Evolutionary conservation across 1,140 invertebrate species (phyloP).

Genomic region (Pseudomyrmex sp.): DNA sequence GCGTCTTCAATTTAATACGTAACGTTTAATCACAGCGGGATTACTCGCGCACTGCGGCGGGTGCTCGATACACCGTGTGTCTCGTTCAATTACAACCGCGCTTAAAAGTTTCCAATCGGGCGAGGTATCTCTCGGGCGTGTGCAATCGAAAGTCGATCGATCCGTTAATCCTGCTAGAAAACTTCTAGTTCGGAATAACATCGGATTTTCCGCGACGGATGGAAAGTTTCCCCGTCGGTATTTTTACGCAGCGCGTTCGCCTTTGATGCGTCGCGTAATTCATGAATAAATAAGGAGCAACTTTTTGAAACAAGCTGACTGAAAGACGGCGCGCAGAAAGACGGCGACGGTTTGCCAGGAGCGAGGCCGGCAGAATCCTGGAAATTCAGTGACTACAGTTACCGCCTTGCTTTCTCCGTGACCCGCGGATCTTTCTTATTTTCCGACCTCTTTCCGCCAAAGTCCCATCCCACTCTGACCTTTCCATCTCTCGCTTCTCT

Average conservation of each 20-base stretch:
- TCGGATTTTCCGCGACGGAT: slow-evolving; percentile 35
- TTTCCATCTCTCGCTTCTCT: background rate
- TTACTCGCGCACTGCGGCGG: slow-evolving; percentile 30
- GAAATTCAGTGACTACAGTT: slow-evolving; percentile 58
- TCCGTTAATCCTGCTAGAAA: slow-evolving; percentile 19
- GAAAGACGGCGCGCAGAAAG: slow-evolving; percentile 21
- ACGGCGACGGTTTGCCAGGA: slow-evolving; percentile 19
- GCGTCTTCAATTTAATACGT: slow-evolving; percentile 9
- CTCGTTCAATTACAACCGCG: slow-evolving; percentile 41
- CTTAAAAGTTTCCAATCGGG: slow-evolving; percentile 41
- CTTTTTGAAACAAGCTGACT: slow-evolving; percentile 62
- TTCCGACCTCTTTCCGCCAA: slow-evolving; percentile 40
- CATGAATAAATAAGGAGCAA: slow-evolving; percentile 71
- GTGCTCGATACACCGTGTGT: slow-evolving; percentile 17
- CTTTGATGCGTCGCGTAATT: slow-evolving; percentile 53
- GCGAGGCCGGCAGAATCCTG: slow-evolving; percentile 22
- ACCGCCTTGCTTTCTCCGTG: slow-evolving; percentile 42
- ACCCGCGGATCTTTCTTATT: slow-evolving; percentile 53
- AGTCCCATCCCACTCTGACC: slow-evolving; percentile 40
- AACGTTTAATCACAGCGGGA: background rate
- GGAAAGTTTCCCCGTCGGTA: slow-evolving; percentile 33
- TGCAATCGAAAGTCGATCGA: slow-evolving; percentile 24
- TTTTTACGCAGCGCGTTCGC: slow-evolving; percentile 16
- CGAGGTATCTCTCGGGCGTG: background rate
- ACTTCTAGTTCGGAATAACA: slow-evolving; percentile 28